Evolutionary conservation across 1,140 invertebrate genomes (phyloP), one percentile per base, ranked within the genome.

Genomic region (Oryzaephilus surinamensis): DNA sequence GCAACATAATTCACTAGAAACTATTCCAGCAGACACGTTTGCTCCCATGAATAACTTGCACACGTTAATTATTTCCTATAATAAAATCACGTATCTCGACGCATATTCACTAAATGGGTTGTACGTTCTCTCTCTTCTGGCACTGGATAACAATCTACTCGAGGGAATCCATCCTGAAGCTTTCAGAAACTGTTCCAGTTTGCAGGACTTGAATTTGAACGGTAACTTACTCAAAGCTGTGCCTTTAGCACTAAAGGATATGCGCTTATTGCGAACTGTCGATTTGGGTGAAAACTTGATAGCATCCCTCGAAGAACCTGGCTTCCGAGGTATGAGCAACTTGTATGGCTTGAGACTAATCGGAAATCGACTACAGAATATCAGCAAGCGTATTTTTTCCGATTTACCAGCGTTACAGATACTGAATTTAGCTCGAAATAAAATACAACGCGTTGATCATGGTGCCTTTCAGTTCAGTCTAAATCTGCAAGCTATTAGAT

Each of bases 201-300:
- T 95, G 27, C 80, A 87, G 61, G 88, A 92, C 63, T 67, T 96
- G 3, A 85, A 89, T 58, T 64, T 95, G 39, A 84, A 85, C 58
- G 76, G 79, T 23, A 97, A 97, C 66, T 65, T 72, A 36, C 64
- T 97, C 38, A 78, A 72, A 51, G 73, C 76, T 48, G 73, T 96
- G 17, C 90, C 91, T 2, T 63, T 76, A 54, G 84, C 84, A 3
- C 62, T 91, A 3, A 67, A 74, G 56, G 73, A 78, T 54, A 74
- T 91, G 61, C 64, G 68, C 11, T 66, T 80, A 38, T 63, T 93
- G 36, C 76, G 82, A 56, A 88, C 81, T 2, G 72, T 92, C 24
- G 86, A 92, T 70, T 66, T 91, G 23, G 84, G 84, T 20, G 84
- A 87, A 62, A 92, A 92, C 64, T 70, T 73, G 55, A 82, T 91